Base-by-base conservation (phyloP, 1,140 invertebrate species). In the Rhagoletis zephyria region DNA sequence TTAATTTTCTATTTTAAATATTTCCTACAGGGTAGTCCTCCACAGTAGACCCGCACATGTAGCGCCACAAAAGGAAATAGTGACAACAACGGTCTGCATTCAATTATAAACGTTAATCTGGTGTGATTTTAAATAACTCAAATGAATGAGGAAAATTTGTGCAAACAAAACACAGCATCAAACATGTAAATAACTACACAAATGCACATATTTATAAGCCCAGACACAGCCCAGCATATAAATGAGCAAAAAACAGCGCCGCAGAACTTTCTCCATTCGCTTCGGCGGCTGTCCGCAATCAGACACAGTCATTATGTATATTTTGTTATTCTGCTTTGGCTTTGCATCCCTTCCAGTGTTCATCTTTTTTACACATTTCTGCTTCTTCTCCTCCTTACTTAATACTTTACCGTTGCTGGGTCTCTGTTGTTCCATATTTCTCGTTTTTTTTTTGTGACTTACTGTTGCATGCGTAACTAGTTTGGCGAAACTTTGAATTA, bases 401-500 rank as follows among this genome's bases (percentile, higher is more conserved):
- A 0, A 45, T 42, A 45, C 6, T 45, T 14, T 74, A 12, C 48
- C 6, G 3, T 42, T 56, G 30, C 30, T 0, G 30, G 10, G 45
- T 7, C 74, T 81, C 74, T 56, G 48, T 48, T 81, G 74, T 81
- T 81, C 42, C 45, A 5, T 12, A 42, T 70, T 70, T 81, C n/a
- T 56, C 7, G 74, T 74, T 5, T 16, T 30, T 48, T 81, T 56
- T 56, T 48, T 48, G 42, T 14, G 42, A 42, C 74, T 30, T 16
- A 56, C 3, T 59, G 74, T 81, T 81, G 67, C 67, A 74, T 48
- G 67, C 67, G 40, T 48, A 74, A 74, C 40, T 74, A 74, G 74
- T 81, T 81, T 81, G 74, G 74, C 48, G 48, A 81, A 81, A 81
- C 40, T 81, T 81, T 81, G 48, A 81, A 81, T 81, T 81, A 81